A percentile compares a stretch with the other conserved stretches of the same genome.
Conservation (phyloP, 1,140 invertebrate species). For the Dryas iulia region DNA sequence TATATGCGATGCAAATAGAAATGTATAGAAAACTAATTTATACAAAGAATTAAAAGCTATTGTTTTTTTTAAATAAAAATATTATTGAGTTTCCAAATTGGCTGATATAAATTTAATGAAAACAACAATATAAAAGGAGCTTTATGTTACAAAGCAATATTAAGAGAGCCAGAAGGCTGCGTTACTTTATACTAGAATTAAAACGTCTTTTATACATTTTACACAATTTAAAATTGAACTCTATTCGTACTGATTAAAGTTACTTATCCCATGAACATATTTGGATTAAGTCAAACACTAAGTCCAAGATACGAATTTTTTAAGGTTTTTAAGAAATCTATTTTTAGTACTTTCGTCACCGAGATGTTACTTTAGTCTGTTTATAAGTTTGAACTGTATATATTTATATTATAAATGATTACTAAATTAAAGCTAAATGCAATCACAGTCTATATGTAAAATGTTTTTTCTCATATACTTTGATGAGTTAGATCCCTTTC, state of each 20-base stretch:
- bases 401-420: too few species aligned
- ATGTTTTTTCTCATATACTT: too few species aligned
- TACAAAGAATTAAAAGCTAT: too few species aligned
- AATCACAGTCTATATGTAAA: too few species aligned
- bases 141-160: slow-evolving; percentile 36
- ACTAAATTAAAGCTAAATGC: too few species aligned
- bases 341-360: slow-evolving; percentile 24
- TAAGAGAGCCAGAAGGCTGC: slow-evolving; percentile 40
- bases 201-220: slow-evolving; percentile 12
- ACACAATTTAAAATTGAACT: background rate
- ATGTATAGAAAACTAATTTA: too few species aligned
- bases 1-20: too few species aligned
- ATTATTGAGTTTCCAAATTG: too few species aligned
- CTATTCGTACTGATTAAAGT: background rate
- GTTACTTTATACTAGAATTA: background rate
- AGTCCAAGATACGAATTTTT: slow-evolving; percentile 24
- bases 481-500: too few species aligned
- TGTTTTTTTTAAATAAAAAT: too few species aligned
- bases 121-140: slow-evolving; percentile 24
- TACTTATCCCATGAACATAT: background rate
- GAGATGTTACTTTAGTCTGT: background rate
- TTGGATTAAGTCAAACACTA: slow-evolving; percentile 19
- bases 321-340: slow-evolving; percentile 23
- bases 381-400: background rate
- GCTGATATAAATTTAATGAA: slow-evolving; percentile 3